Conservation (phyloP, 2,888 invertebrate species). For the Dioctria linearis region DNA sequence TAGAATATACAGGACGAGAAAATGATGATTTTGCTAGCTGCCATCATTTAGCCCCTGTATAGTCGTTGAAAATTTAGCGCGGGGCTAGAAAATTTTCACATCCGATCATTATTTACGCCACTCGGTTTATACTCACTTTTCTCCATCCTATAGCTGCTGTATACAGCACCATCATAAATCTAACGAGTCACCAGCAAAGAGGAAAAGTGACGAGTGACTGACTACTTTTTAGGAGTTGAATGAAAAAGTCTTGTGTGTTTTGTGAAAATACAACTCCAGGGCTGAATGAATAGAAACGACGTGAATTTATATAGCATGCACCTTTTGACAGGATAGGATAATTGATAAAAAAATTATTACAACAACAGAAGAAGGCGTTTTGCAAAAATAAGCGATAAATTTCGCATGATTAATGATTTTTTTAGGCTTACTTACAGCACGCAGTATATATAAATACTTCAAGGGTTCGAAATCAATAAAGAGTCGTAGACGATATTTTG, state of each 20-base stretch:
- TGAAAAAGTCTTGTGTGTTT: constrained; percentile 9
- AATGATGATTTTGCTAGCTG: constrained; percentile 36
- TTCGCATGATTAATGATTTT: constrained; percentile 58
- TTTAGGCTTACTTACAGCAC: constrained; percentile 23
- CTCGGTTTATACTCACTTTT: constrained; percentile 29
- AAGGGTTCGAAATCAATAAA: constrained; percentile 40
- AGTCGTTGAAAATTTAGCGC: constrained; percentile 10
- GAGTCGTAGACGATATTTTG: background rate
- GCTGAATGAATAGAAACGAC: background rate
- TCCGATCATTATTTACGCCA: constrained; percentile 52
- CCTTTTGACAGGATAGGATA: background rate
- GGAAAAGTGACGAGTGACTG: constrained; percentile 56
- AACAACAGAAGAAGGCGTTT: constrained; percentile 53
- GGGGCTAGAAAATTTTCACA: constrained; percentile 50
- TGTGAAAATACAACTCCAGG: constrained; percentile 23
- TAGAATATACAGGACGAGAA: constrained; percentile 26
- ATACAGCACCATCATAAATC: constrained; percentile 56
- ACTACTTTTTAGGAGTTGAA: constrained; percentile 41
- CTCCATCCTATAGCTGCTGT: background rate
- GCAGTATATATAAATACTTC: background rate
- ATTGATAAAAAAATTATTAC: constrained; percentile 36
- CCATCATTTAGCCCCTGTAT: background rate
- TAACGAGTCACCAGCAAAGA: constrained; percentile 54
- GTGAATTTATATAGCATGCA: background rate
- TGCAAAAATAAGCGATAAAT: constrained; percentile 57